Conservation (phyloP, 2,113 vertebrate species). For the Anseranas semipalmata region DNA sequence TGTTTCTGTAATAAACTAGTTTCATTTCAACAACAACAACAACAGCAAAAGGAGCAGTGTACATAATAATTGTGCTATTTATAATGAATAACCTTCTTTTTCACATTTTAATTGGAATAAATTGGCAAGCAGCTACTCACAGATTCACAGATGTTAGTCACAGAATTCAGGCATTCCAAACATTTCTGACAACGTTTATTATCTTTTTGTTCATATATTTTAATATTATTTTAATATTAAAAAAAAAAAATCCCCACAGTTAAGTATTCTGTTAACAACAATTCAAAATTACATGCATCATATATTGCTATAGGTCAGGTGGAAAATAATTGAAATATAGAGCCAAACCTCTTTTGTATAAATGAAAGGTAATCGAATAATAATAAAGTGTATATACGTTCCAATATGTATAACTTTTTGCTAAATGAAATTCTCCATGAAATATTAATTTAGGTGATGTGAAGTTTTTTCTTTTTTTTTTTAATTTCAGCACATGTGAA, state of each 20-base stretch:
- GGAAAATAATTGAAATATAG: not conserved
- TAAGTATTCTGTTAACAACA: slow-evolving; percentile 22
- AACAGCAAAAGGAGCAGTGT: not conserved
- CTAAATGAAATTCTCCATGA: not conserved
- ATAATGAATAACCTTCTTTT: slow-evolving; percentile 33
- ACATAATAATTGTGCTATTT: not conserved
- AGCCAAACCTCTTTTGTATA: not conserved
- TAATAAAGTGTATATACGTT: not conserved
- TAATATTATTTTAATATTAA: not conserved
- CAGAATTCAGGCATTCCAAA: not conserved
- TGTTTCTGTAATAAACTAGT: not conserved
- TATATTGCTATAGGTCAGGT: not conserved
- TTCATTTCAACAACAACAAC: not conserved
- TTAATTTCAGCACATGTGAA: not conserved
- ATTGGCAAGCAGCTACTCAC: not conserved
- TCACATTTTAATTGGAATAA: slow-evolving; percentile 23
- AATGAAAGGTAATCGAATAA: not conserved
- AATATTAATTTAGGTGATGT: not conserved
- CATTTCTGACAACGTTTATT: slow-evolving; percentile 17
- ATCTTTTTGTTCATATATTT: slow-evolving; percentile 1
- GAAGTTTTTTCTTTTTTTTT: not conserved
- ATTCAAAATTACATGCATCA: not conserved
- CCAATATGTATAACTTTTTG: not conserved
- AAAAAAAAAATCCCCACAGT: not conserved
- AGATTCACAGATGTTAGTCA: slow-evolving; percentile 47